Conservation (phyloP, 2,113 vertebrate genomes). For the human (Homo sapiens) region DNA sequence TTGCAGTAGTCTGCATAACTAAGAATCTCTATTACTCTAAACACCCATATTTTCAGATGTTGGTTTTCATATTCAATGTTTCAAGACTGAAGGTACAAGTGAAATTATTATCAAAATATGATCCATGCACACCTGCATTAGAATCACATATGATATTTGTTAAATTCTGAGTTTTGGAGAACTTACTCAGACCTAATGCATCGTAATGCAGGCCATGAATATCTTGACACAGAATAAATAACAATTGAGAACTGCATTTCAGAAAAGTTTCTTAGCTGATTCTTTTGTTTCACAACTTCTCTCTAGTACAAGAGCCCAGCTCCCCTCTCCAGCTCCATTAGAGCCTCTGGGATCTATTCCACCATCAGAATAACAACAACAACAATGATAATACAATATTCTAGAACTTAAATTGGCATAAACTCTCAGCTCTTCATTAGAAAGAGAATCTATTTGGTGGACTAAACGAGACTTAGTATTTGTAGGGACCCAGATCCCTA, state of each 20-base stretch:
- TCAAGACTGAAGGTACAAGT: background rate
- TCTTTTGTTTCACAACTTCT: background rate
- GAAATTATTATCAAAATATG: background rate
- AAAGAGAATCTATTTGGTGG: background rate
- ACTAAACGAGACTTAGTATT: background rate
- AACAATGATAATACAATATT: background rate
- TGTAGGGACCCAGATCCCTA: background rate
- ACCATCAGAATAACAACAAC: background rate
- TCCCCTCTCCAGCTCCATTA: background rate
- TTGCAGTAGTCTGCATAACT: background rate
- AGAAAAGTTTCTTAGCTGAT: background rate
- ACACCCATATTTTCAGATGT: background rate
- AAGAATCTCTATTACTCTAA: background rate
- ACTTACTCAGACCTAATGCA: background rate
- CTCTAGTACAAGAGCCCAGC: background rate
- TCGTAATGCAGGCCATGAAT: background rate
- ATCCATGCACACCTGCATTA: background rate
- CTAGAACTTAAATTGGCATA: background rate
- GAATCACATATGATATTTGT: background rate
- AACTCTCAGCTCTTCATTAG: background rate
- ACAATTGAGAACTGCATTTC: background rate
- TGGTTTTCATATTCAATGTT: background rate
- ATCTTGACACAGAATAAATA: background rate
- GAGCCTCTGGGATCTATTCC: background rate
- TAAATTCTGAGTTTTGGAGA: background rate